These are phyloP conservation scores for Anguilla pacifica DNA, from an alignment of 2,797 vertebrate species.

Conservation along the genomic window DNA sequence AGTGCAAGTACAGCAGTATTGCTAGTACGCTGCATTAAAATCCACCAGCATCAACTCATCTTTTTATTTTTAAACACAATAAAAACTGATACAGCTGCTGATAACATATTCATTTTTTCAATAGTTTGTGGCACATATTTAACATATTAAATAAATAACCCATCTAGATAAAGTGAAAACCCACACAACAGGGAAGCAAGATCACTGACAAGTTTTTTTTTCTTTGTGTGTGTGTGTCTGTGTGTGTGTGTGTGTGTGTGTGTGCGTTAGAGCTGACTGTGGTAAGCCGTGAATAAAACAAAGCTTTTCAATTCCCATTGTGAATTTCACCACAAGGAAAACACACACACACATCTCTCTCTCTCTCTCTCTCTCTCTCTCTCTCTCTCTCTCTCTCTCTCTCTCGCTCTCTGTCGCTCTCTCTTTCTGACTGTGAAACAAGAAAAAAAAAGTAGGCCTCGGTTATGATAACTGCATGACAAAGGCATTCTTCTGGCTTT, in stretches of 20 bases:
- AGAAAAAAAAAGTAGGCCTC: not conserved
- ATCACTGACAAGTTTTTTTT: not conserved
- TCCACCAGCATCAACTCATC: too few relatives aligned
- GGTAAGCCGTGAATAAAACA: not conserved
- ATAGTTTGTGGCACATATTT: not conserved
- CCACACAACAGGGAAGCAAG: not conserved
- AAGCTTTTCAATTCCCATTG: not conserved
- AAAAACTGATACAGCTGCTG: not conserved
- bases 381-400: too few relatives aligned
- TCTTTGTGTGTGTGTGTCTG: not conserved
- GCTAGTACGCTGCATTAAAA: too few relatives aligned
- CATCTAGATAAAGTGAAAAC: not conserved
- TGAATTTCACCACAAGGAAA: not conserved
- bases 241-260: not conserved
- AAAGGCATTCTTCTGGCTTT: not conserved
- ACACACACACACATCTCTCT: not conserved
- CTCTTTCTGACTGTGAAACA: not conserved
- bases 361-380: not conserved
- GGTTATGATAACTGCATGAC: not conserved
- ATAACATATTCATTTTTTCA: not conserved
- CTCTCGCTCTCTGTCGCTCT: not conserved
- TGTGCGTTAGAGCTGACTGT: not conserved
- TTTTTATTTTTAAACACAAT: not conserved
- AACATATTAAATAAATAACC: not conserved
- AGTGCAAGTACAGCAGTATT: too few relatives aligned